Evolutionary conservation across 1,140 invertebrate species (phyloP).

Genomic region (Helicoverpa zea): DNA sequence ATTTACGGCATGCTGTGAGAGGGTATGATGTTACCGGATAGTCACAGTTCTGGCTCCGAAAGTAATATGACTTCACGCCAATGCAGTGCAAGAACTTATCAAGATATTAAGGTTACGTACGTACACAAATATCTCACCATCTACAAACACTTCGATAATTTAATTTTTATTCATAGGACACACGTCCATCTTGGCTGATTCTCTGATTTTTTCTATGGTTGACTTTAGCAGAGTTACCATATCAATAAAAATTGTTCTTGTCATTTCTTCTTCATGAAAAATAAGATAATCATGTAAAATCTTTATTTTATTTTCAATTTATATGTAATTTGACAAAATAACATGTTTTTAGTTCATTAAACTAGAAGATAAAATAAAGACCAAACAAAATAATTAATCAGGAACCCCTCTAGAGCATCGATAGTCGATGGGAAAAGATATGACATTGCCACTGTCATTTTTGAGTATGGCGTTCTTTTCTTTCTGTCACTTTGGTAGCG

Average conservation of each 20-base stretch:
- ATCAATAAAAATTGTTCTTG: not conserved
- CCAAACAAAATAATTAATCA: not conserved
- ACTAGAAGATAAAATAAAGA: not conserved
- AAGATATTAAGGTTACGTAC: slow-evolving; percentile 53
- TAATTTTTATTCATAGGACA: slow-evolving; percentile 66
- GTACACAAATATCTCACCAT: slow-evolving; percentile 64
- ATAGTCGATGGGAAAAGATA: too few species aligned
- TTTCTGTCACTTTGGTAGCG: not conserved
- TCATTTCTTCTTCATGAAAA: too few species aligned
- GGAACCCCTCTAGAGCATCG: too few species aligned
- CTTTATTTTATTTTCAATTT: too few species aligned
- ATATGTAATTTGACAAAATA: too few species aligned
- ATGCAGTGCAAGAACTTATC: not conserved
- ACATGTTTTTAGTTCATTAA: too few species aligned
- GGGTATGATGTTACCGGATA: slow-evolving; percentile 31
- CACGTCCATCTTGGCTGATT: slow-evolving; percentile 80
- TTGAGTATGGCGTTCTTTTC: too few species aligned
- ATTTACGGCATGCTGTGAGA: slow-evolving; percentile 49
- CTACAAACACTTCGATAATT: slow-evolving; percentile 55
- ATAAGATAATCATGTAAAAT: too few species aligned
- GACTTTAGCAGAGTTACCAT: slow-evolving; percentile 32
- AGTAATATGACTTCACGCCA: not conserved
- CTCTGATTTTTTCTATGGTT: slow-evolving; percentile 66
- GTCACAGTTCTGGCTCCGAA: not conserved
- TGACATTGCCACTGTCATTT: too few species aligned